Evolutionary conservation across 2,797 vertebrate genomes (phyloP).

Genomic region (Mus caroli): DNA sequence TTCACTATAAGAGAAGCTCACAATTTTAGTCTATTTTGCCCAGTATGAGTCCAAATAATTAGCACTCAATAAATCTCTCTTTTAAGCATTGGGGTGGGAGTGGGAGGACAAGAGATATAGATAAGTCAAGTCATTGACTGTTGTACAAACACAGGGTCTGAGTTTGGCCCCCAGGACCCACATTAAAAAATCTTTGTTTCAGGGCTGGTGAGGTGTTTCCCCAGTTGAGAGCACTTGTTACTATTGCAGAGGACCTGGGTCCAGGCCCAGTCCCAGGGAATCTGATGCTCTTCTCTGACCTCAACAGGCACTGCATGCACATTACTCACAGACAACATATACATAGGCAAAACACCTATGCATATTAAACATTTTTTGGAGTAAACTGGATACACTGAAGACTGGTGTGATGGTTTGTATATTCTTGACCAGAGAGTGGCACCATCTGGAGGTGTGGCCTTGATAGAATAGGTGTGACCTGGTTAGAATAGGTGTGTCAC

Average conservation of each 20-base stretch:
- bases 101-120: neutral
- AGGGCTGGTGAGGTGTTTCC: neutral
- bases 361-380: neutral
- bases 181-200: neutral
- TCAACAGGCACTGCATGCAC: neutral
- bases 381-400: conserved; percentile 49
- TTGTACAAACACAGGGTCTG: neutral
- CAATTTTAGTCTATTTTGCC: conserved; percentile 53
- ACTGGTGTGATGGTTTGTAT: neutral
- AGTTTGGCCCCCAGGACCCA: neutral
- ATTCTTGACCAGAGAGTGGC: too few relatives aligned
- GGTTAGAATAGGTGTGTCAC: too few relatives aligned
- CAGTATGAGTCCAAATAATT: conserved; percentile 37
- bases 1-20: conserved; percentile 29
- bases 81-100: neutral
- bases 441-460: too few relatives aligned
- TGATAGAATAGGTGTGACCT: too few relatives aligned
- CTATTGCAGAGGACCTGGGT: neutral
- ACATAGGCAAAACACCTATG: neutral
- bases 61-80: conserved; percentile 17
- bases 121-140: neutral
- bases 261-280: neutral
- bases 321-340: neutral
- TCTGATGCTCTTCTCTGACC: neutral
- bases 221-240: neutral